Evolutionary conservation across 2,888 invertebrate species (phyloP), one percentile per base, ranked within the genome.

Genomic region (Lysandra bellargus): DNA sequence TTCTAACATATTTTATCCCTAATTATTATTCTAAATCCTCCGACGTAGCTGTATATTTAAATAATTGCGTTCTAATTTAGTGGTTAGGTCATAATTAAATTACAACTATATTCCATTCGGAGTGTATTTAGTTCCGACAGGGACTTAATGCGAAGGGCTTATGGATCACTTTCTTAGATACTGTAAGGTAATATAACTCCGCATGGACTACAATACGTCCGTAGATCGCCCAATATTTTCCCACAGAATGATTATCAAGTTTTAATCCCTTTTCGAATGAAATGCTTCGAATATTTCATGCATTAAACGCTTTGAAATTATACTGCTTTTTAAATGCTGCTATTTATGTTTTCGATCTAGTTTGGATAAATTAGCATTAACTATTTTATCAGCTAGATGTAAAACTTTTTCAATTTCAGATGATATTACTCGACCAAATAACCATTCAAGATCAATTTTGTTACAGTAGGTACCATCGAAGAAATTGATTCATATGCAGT

Each of bases 211-310:
- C 69, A 33, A 23, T 14, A 14, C 69, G 33, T 23, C 12, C 81
- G 81, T 82, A 53, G 53, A 53, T 57, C 74, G 57, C 80, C 80
- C 80, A 79, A 80, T 82, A 83, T 85, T 88, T 91, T 92, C 91
- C 87, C 91, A 92, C 87, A 85, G 83, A 83, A 86, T 89, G 94
- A 93, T 93, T 92, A 93, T 90, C 87, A 87, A 88, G 90, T 88
- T 86, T 86, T 93, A 93, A 94, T 93, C 92, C 85, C 87, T 87
- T 91, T 90, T 89, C 90, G 89, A 86, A 88, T 91, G 90, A 90
- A 91, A 90, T 89, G 85, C 87, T 84, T 86, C 90, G 89, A 30
- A 69, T 64, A 64, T 64, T 61, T 75, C 7, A 37, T 33, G 69
- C 69, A 37, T 69, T 14, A 69, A 64, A 33, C 33, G 33, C 33